Evolutionary conservation across 2,888 invertebrate genomes (phyloP).

Genomic region (Apamea monoglypha): DNA sequence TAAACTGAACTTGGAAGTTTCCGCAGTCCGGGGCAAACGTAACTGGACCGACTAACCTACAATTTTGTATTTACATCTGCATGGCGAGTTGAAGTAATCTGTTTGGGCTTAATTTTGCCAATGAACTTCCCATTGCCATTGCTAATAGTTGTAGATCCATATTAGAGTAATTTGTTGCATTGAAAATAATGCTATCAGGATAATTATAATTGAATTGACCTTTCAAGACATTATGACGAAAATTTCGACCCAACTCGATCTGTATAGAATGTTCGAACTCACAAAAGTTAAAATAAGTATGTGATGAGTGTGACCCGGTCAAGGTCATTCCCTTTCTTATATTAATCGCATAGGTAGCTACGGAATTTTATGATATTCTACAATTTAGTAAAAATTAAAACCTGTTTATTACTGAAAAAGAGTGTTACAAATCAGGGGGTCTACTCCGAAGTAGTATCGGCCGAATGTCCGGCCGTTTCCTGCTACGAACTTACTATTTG

Average conservation of each 20-base stretch:
- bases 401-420: not conserved
- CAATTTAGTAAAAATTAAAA: not conserved
- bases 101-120: not conserved
- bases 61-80: slow-evolving; percentile 13
- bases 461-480: too few relatives aligned
- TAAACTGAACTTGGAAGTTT: slow-evolving; percentile 13
- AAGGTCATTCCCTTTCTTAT: not conserved
- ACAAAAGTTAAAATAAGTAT: not conserved
- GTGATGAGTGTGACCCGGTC: not conserved
- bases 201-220: not conserved
- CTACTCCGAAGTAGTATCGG: too few relatives aligned
- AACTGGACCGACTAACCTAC: not conserved
- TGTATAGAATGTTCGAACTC: not conserved
- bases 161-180: not conserved
- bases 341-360: not conserved
- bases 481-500: too few relatives aligned
- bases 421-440: not conserved
- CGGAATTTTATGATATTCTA: not conserved
- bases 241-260: not conserved
- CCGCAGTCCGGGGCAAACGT: slow-evolving; percentile 1
- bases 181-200: not conserved
- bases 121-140: slow-evolving; percentile 23
- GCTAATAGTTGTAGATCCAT: slow-evolving; percentile 6
- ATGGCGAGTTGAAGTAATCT: not conserved
- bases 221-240: not conserved